Conservation (phyloP, 1,140 invertebrate species). For the Heliconius eleuchia region DNA sequence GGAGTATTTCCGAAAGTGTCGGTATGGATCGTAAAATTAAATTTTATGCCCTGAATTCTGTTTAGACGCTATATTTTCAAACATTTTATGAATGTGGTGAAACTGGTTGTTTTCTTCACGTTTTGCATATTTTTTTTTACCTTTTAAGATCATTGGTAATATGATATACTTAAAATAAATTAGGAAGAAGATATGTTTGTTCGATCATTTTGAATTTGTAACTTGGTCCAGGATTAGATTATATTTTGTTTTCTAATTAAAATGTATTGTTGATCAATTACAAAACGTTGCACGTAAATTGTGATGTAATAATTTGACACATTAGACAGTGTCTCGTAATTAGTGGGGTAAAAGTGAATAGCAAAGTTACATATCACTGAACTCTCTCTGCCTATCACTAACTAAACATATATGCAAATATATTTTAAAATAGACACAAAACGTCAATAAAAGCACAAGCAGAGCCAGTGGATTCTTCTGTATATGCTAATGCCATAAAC, state of each 20-base stretch:
- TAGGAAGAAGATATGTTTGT: background rate
- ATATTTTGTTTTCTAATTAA: background rate
- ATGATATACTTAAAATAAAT: background rate
- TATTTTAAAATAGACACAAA: background rate
- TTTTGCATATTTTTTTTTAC: slow-evolving; percentile 5
- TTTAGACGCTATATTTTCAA: slow-evolving; percentile 12
- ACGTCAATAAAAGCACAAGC: background rate
- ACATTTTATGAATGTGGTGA: slow-evolving; percentile 15
- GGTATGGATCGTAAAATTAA: slow-evolving; percentile 17
- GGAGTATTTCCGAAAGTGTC: slow-evolving; percentile 17
- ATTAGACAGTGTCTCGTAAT: too few relatives aligned
- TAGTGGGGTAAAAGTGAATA: too few relatives aligned
- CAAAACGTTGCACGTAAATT: too few relatives aligned
- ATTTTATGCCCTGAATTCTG: slow-evolving; percentile 13
- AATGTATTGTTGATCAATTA: background rate
- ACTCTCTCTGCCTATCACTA: background rate
- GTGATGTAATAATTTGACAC: too few relatives aligned
- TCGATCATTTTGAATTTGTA: background rate
- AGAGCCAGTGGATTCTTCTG: background rate
- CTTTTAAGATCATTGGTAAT: background rate
- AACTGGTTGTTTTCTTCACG: background rate
- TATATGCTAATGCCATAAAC: background rate
- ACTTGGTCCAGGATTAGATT: background rate
- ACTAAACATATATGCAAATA: too few relatives aligned
- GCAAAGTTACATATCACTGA: background rate